Evolutionary conservation across 2,113 vertebrate species (phyloP).

Genomic region (Petroica traversi): DNA sequence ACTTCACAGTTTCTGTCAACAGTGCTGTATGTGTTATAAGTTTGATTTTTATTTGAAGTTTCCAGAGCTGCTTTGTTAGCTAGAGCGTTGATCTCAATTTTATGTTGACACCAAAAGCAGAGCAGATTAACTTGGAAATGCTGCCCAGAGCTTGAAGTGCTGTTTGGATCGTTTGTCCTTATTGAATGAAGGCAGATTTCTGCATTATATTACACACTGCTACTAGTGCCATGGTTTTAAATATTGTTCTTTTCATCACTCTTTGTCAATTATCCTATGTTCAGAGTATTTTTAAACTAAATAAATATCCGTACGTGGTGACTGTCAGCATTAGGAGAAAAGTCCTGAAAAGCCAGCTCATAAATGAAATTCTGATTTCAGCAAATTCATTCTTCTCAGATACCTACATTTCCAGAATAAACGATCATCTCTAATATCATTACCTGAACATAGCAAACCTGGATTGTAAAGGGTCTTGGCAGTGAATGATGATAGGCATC

Average conservation of each 20-base stretch:
- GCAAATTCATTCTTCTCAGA: conserved; percentile 8
- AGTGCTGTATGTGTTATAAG: not conserved
- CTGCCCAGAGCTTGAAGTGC: not conserved
- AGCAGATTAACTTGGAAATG: conserved; percentile 18
- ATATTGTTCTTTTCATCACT: conserved; percentile 30
- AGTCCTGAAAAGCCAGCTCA: conserved; percentile 11
- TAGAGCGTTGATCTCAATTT: conserved; percentile 22
- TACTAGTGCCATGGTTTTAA: not conserved
- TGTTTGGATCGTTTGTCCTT: conserved; percentile 32
- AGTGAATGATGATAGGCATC: conserved; percentile 23
- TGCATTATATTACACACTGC: not conserved
- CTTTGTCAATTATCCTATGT: conserved; percentile 17
- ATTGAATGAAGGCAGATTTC: conserved; percentile 35
- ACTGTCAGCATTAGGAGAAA: not conserved
- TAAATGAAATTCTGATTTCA: conserved; percentile 32
- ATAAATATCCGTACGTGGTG: not conserved
- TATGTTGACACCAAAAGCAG: conserved; percentile 15
- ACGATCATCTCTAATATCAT: conserved; percentile 22
- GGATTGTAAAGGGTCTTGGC: not conserved
- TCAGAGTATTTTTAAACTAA: not conserved
- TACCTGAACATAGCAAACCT: conserved; percentile 19
- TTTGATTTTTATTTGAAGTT: conserved; percentile 18
- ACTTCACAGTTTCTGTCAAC: conserved; percentile 10
- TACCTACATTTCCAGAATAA: conserved; percentile 28
- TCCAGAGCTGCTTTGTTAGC: conserved; percentile 12